A percentile compares a stretch with the other conserved stretches of the same genome.
Conservation (phyloP, 2,113 vertebrate genomes). For the Athene noctua region DNA sequence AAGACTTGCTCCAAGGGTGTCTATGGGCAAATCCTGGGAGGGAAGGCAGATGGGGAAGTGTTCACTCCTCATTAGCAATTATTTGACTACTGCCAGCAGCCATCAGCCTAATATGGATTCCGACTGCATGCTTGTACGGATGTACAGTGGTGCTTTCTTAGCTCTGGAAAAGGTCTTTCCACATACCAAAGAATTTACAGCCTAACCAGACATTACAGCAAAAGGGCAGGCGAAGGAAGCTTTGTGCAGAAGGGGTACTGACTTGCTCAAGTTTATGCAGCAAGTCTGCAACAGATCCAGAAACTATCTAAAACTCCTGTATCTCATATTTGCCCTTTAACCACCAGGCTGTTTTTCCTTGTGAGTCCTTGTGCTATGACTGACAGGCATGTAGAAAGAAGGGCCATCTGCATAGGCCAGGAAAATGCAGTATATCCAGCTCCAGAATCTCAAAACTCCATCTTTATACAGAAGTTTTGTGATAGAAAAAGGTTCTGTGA, state of each 20-base stretch:
- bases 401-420: not conserved
- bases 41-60: not conserved
- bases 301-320: not conserved
- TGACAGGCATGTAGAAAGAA: not conserved
- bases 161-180: not conserved
- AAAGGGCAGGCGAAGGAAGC: not conserved
- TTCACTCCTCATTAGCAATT: not conserved
- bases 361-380: not conserved
- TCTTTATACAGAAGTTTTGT: constrained; percentile 9
- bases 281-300: not conserved
- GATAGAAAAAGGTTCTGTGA: constrained; percentile 36
- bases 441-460: not conserved
- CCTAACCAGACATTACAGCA: not conserved
- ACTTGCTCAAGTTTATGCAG: not conserved
- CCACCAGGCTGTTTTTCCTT: not conserved
- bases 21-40: not conserved
- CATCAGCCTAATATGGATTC: not conserved
- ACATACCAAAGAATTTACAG: not conserved
- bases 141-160: not conserved
- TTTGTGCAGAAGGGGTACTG: rapidly evolving
- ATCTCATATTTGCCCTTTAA: not conserved
- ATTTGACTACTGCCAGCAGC: not conserved
- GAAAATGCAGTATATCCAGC: not conserved
- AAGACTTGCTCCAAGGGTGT: not conserved
- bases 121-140: not conserved